Percentiles rank a stretch among this genome's conserved stretches.
Evolutionary conservation across 2,113 vertebrate species (phyloP).

Genomic region (Canis aureus): DNA sequence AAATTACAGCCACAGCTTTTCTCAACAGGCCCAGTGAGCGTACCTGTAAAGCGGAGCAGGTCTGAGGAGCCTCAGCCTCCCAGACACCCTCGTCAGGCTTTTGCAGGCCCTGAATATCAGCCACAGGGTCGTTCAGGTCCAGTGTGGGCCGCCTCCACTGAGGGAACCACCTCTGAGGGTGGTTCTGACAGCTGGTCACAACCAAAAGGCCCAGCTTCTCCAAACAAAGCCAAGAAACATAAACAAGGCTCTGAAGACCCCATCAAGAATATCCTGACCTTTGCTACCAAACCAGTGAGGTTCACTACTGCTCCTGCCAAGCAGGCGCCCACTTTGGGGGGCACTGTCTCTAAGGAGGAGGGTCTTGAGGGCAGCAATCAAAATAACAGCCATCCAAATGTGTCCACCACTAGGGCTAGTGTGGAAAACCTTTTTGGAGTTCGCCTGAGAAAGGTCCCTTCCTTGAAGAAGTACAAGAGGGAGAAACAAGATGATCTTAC

Average conservation of each 20-base stretch:
- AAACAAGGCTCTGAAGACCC: constrained; percentile 47
- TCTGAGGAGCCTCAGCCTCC: not conserved
- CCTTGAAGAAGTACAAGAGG: constrained; percentile 86
- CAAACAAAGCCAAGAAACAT: constrained; percentile 66
- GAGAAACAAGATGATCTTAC: constrained; percentile 79
- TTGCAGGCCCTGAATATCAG: not conserved
- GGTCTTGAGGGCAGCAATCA: constrained; percentile 58
- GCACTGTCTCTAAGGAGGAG: constrained; percentile 76
- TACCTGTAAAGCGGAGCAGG: not conserved
- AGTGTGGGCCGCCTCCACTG: not conserved
- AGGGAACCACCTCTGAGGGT: not conserved
- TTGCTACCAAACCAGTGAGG: constrained; percentile 79
- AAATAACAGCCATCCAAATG: not conserved
- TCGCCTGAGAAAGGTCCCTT: constrained; percentile 90
- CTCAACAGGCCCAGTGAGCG: not conserved
- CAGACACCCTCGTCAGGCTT: not conserved
- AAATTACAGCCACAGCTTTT: not conserved
- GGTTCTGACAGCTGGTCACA: not conserved
- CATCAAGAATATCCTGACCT: constrained; percentile 50
- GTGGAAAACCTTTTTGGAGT: constrained; percentile 91
- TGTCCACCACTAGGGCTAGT: constrained; percentile 2
- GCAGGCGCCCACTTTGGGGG: constrained; percentile 88
- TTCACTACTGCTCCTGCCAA: constrained; percentile 88
- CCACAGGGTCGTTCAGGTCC: not conserved
- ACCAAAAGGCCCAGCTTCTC: not conserved